Evolutionary conservation across 2,888 invertebrate species (phyloP).

Genomic region (Pinctada fucata): DNA sequence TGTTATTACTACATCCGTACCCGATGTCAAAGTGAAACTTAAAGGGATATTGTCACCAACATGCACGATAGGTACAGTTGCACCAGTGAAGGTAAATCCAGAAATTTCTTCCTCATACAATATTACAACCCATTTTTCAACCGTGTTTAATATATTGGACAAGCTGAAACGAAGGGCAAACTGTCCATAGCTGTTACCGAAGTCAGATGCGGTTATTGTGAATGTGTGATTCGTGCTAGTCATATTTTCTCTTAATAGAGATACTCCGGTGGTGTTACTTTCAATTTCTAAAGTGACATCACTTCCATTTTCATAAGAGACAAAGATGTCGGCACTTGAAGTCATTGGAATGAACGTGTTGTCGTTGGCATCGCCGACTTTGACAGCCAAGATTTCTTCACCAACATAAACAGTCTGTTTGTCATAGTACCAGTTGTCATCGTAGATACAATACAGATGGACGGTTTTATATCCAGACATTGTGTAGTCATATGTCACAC

Average conservation of each 20-base stretch:
- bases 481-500: constrained; percentile 19
- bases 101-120: constrained; percentile 24
- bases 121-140: constrained; percentile 27
- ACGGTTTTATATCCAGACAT: constrained; percentile 29
- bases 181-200: constrained; percentile 26
- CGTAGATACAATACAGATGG: constrained; percentile 25
- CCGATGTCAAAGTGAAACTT: constrained; percentile 22
- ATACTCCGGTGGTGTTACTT: constrained; percentile 2
- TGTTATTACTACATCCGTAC: constrained; percentile 28
- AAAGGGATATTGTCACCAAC: constrained; percentile 19
- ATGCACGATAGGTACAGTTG: constrained; percentile 12
- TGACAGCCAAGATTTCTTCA: constrained; percentile 15
- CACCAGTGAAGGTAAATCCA: constrained; percentile 17
- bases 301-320: constrained; percentile 25
- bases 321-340: not conserved
- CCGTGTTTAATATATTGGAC: constrained; percentile 16
- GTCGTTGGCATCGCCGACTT: constrained; percentile 21
- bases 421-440: constrained; percentile 16
- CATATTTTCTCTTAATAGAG: constrained; percentile 1
- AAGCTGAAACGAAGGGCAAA: constrained; percentile 25
- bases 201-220: constrained; percentile 10
- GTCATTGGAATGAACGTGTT: constrained; percentile 26
- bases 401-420: constrained; percentile 30
- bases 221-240: not conserved
- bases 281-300: constrained; percentile 29